phyloP scores from a whole-genome alignment of 2,797 vertebrate genomes.

The Allobates femoralis region DNA sequence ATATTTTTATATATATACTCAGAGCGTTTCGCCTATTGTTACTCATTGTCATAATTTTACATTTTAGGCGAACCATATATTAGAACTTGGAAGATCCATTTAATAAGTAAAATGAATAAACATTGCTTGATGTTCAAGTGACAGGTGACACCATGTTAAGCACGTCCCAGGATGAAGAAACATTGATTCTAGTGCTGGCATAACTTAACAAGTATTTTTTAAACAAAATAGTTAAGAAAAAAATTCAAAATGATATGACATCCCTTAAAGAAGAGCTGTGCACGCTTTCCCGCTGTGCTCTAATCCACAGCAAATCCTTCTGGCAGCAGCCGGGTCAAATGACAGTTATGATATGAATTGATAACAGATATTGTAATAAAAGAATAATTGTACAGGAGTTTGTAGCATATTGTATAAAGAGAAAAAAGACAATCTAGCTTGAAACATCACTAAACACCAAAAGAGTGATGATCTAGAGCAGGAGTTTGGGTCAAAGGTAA shows the following conservation, averaged over 20 bases:
- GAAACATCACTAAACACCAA: conserved; percentile 50
- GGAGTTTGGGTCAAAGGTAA: conserved; percentile 66
- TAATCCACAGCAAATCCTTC: conserved; percentile 54
- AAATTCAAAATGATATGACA: conserved; percentile 22
- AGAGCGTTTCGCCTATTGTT: no score
- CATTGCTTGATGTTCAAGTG: not conserved
- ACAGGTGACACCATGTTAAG: not conserved
- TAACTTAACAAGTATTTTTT: not conserved
- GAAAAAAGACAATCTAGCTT: conserved; percentile 47
- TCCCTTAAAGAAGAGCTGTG: conserved; percentile 36
- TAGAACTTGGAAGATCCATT: no score
- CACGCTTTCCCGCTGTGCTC: conserved; percentile 39
- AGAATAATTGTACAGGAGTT: conserved; percentile 55
- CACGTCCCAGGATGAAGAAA: not conserved
- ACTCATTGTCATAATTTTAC: no score
- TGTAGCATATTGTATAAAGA: conserved; percentile 39
- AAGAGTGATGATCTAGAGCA: conserved; percentile 50
- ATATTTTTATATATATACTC: no score
- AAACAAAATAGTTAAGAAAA: conserved; percentile 14
- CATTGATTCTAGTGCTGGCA: not conserved
- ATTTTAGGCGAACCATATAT: no score
- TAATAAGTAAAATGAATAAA: no score
- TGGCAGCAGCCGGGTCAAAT: conserved; percentile 49
- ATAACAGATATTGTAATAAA: conserved; percentile 57
- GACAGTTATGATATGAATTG: conserved; percentile 54